These are phyloP conservation scores for Sebastes hopkinsi DNA, from an alignment of 2,797 vertebrate species.

Conservation along the genomic window DNA sequence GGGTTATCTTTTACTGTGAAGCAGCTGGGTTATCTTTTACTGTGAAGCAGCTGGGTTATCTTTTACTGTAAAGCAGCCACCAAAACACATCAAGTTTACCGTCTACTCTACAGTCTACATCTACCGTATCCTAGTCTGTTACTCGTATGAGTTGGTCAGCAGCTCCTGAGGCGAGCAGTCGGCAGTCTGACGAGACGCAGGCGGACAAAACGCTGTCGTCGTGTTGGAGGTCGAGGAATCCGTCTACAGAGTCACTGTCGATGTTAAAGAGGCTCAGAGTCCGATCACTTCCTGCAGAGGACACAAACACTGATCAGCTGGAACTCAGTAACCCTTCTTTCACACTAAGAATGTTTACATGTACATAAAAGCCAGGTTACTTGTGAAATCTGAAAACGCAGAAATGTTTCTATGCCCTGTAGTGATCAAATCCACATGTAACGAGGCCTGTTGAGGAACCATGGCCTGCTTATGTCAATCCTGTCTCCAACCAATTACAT, in stretches of 20 bases:
- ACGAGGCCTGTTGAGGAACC: too few relatives aligned
- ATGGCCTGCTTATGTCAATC: too few relatives aligned
- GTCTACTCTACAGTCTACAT: background rate
- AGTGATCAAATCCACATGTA: too few relatives aligned
- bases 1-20: background rate
- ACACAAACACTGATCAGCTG: background rate
- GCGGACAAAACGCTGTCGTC: conserved; percentile 78
- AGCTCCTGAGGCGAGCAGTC: conserved; percentile 80
- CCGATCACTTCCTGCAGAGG: conserved; percentile 76
- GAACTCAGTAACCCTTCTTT: background rate
- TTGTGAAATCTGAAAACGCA: background rate
- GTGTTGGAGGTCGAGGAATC: conserved; percentile 77
- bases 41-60: background rate
- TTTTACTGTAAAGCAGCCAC: background rate
- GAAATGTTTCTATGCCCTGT: too few relatives aligned
- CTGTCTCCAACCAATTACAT: too few relatives aligned
- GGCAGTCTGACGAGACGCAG: conserved; percentile 66
- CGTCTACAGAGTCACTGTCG: conserved; percentile 62
- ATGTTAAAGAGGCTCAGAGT: conserved; percentile 74
- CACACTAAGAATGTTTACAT: background rate
- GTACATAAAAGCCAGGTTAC: background rate
- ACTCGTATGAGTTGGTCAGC: conserved; percentile 84
- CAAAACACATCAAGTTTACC: background rate
- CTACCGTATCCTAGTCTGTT: conserved; percentile 15
- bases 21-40: too few relatives aligned